A percentile compares a stretch with the other conserved stretches of the same genome.
phyloP scores from a whole-genome alignment of 1,140 invertebrate species.

The Trichonephila clavata region DNA sequence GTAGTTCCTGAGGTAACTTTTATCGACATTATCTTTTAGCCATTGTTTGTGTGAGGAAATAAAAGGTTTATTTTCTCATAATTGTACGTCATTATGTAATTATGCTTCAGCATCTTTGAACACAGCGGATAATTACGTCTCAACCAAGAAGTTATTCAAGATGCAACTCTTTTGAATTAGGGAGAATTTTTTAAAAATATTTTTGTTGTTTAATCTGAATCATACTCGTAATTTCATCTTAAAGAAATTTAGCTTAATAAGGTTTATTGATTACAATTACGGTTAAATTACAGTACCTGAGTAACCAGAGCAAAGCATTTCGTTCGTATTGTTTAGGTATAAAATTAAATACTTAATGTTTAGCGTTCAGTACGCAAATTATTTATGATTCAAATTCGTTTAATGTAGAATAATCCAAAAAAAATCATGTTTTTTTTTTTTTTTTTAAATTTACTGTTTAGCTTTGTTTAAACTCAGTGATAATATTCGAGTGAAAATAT shows the following conservation, averaged over 20 bases:
- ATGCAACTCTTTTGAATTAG: background rate
- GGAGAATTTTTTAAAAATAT: background rate
- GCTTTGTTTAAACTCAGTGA: no score
- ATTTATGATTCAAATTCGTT: no score
- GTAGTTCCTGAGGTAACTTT: background rate
- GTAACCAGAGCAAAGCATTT: no score
- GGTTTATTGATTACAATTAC: background rate
- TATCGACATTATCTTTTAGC: background rate
- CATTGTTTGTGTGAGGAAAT: conserved; percentile 26
- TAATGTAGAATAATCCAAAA: no score
- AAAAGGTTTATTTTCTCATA: conserved; percentile 32
- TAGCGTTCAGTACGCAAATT: no score
- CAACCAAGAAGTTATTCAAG: background rate
- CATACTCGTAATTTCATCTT: background rate
- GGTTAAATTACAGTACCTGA: no score
- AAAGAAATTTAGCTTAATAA: background rate
- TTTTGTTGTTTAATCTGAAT: background rate
- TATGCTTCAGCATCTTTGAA: background rate
- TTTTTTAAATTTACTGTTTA: no score
- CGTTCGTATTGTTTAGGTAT: no score
- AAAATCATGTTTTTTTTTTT: no score
- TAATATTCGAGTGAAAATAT: no score
- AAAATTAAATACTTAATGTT: no score
- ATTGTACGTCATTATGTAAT: conserved; percentile 53
- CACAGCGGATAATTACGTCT: background rate